Evolutionary conservation across 2,797 vertebrate genomes (phyloP).

Genomic region (Brachyrhaphis roseni): DNA sequence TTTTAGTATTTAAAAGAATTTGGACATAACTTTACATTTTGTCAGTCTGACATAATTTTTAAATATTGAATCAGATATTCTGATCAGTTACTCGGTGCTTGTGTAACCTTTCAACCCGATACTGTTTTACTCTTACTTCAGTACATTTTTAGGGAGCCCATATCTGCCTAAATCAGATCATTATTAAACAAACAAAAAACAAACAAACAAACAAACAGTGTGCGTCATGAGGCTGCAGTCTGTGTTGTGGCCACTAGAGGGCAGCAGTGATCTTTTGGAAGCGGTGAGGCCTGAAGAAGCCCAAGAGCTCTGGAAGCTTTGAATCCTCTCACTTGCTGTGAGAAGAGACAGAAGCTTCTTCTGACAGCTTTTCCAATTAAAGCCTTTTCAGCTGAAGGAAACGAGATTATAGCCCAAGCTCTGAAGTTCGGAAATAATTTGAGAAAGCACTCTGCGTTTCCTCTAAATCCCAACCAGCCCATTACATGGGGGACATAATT

Average conservation of each 20-base stretch:
- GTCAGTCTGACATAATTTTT: too few species aligned
- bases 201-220: too few species aligned
- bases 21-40: too few species aligned
- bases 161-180: not conserved
- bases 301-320: not conserved
- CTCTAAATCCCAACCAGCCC: not conserved
- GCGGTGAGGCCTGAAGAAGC: not conserved
- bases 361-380: conserved; percentile 23
- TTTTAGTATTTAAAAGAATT: too few species aligned
- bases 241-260: conserved; percentile 42
- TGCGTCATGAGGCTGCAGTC: conserved; percentile 8
- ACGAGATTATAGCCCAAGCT: conserved; percentile 14
- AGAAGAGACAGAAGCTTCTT: not conserved
- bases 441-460: conserved; percentile 6
- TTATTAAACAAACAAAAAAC: too few species aligned
- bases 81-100: too few species aligned
- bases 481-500: conserved; percentile 11
- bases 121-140: too few species aligned
- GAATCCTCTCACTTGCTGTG: conserved; percentile 21
- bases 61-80: too few species aligned
- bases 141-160: too few species aligned
- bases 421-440: conserved; percentile 9
- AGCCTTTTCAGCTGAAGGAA: conserved; percentile 6
- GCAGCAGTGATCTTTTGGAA: conserved; percentile 42
- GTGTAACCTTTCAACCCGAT: too few species aligned